These are phyloP conservation scores for Cephus spinipes DNA, from an alignment of 2,888 invertebrate genomes.

Conservation along the genomic window DNA sequence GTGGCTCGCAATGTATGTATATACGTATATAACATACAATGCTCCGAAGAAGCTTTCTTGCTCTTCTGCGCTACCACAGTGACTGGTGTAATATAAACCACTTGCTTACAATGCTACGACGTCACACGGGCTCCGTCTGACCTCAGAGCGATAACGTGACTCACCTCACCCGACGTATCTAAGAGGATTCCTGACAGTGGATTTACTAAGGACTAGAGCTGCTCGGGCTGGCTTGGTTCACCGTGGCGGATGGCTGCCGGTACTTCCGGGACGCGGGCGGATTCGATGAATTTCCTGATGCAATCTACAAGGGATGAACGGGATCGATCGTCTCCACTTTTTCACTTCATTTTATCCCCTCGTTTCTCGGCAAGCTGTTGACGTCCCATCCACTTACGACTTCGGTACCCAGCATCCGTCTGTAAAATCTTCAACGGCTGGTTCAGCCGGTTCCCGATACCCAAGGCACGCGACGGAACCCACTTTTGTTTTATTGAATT, in stretches of 20 bases:
- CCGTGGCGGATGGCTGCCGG: not conserved
- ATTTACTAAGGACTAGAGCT: not conserved
- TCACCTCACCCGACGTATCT: not conserved
- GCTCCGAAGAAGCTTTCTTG: not conserved
- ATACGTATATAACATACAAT: not conserved
- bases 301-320: not conserved
- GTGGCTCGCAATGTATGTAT: not conserved
- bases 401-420: not conserved
- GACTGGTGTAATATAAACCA: not conserved
- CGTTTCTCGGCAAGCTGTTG: not conserved
- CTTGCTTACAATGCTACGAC: not conserved
- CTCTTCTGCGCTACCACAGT: not conserved
- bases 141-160: not conserved
- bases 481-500: too few species aligned
- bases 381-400: not conserved
- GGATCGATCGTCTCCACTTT: not conserved
- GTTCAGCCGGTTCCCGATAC: not conserved
- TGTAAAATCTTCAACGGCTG: not conserved
- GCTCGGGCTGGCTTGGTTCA: not conserved
- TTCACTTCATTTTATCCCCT: not conserved
- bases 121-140: not conserved
- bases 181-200: not conserved
- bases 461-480: too few species aligned
- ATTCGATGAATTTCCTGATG: not conserved
- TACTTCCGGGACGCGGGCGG: not conserved